These are phyloP conservation scores for Crambe crambe DNA, from an alignment of 37 sponge, comb jelly and placozoan genomes.

Conservation along the genomic window DNA sequence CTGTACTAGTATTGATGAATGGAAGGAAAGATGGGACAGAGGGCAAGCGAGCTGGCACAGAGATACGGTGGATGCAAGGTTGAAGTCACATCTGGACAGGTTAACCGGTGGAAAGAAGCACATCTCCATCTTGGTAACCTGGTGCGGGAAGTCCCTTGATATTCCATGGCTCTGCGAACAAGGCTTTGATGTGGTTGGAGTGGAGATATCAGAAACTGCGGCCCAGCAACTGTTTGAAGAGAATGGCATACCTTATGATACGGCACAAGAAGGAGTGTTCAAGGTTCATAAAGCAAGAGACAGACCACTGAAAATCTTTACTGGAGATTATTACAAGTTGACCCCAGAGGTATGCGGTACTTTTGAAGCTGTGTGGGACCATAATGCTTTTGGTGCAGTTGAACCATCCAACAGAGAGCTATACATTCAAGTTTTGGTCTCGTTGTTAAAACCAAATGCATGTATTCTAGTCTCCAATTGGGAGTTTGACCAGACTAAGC, in stretches of 20 bases:
- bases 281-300: constrained; percentile 44
- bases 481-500: constrained; percentile 34
- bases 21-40: not conserved
- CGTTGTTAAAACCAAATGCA: constrained; percentile 29
- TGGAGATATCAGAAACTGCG: constrained; percentile 55
- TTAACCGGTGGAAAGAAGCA: not conserved
- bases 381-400: constrained; percentile 49
- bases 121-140: constrained; percentile 49
- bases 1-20: not conserved
- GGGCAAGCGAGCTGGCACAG: constrained; percentile 43
- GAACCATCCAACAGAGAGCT: constrained; percentile 34
- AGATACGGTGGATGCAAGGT: constrained; percentile 6
- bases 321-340: constrained; percentile 49
- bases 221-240: constrained; percentile 41
- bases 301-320: constrained; percentile 19
- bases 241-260: constrained; percentile 38
- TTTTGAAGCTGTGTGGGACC: constrained; percentile 79
- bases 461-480: constrained; percentile 39
- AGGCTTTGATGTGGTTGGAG: constrained; percentile 64
- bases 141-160: constrained; percentile 72
- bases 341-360: constrained; percentile 18
- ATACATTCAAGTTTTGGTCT: constrained; percentile 13
- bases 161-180: constrained; percentile 44
- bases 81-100: constrained; percentile 13
- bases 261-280: constrained; percentile 1